Conservation (phyloP, 2,888 invertebrate species). For the Macrosoma leucophasiata region DNA sequence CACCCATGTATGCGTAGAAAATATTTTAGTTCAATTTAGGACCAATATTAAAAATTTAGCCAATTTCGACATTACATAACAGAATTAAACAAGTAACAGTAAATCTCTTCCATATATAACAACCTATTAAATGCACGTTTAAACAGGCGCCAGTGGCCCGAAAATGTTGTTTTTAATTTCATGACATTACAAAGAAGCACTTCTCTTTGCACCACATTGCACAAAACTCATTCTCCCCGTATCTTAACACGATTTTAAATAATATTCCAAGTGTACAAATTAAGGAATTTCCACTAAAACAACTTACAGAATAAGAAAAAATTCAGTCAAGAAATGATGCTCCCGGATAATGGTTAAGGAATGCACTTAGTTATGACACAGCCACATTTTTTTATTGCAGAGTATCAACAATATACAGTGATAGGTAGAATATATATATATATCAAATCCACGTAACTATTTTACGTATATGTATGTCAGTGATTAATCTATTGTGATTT, state of each 20-base stretch:
- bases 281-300: conserved; percentile 34
- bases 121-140: conserved; percentile 71
- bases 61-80: conserved; percentile 47
- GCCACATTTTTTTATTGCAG: conserved; percentile 32
- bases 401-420: conserved; percentile 4
- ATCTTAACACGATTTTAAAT: conserved; percentile 32
- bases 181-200: conserved; percentile 32
- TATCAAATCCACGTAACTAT: conserved; percentile 19
- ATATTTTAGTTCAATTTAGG: conserved; percentile 20
- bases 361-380: conserved; percentile 69
- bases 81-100: conserved; percentile 66
- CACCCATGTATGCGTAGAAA: conserved; percentile 14
- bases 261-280: conserved; percentile 18
- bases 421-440: conserved; percentile 11
- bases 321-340: conserved; percentile 55
- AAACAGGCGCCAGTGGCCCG: conserved; percentile 48
- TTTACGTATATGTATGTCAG: conserved; percentile 7
- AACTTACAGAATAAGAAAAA: conserved; percentile 48
- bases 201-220: conserved; percentile 36
- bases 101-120: conserved; percentile 67
- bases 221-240: conserved; percentile 21
- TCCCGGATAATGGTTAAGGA: conserved; percentile 49
- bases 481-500: conserved; percentile 12
- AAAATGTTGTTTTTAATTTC: conserved; percentile 38
- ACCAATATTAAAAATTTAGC: conserved; percentile 32